Evolutionary conservation across 2,113 vertebrate genomes (phyloP), one percentile per base, ranked within the genome.

Genomic region (Herpailurus yagouaroundi): DNA sequence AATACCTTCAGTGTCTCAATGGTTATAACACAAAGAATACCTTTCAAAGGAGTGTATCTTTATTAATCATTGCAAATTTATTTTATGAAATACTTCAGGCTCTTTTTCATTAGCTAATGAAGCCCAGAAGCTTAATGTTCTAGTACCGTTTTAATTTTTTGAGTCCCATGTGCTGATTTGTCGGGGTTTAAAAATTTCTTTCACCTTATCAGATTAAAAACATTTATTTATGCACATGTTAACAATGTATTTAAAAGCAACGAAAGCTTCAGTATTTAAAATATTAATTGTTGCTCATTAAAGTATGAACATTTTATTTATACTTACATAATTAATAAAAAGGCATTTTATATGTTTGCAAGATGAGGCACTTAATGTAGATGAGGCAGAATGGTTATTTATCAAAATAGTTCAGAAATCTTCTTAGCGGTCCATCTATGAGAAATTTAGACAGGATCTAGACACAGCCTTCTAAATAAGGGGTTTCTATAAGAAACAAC

Each of bases 131-230:
- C 80, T 92, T 97, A 87, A 87, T 76, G 25, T 79, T 63, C 29
- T 90, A 38, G 74, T 92, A 66, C 57, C 74, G 41, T 81, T 89
- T 88, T 27, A 89, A 93, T 93, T 86, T 85, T 89, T 97, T 69
- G 88, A 60, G 21, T 57, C 93, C 31, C 41, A 63, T 86, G 71
- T 73, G 77, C 60, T 89, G 66, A 94, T 89, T 77, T 41, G 21
- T 88, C 48, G 69, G 52, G 25, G 38, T 83, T 98, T 97, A 95
- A 95, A 95, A 97, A 92, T 95, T 84, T 66, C 14, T 94, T 97
- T 96, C 1, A 80, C 66, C 48, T 88, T 94, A 92, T 52, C 95
- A 38, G 79, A 76, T 97, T 87, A 86, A 95, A 93, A 91, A 94
- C 86, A 86, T 76, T 95, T 69, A 48, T 85, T 94, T 73, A 55